phyloP scores from a whole-genome alignment of 64 coral and sea anemone species.

The Montipora efflorescens region DNA sequence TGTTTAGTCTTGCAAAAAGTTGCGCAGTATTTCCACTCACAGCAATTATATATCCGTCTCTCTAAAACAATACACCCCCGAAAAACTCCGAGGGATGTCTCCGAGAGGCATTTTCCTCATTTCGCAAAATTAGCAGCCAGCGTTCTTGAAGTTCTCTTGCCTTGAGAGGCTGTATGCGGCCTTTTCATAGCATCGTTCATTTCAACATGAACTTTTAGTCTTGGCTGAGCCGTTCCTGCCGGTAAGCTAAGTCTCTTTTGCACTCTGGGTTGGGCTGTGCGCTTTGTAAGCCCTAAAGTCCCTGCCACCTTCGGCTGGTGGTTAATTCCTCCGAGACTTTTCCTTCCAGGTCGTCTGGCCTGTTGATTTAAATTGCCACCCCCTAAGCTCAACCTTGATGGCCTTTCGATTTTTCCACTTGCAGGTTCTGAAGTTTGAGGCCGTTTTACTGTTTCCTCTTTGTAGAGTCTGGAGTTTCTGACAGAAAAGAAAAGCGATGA shows the following conservation, averaged over 20 bases:
- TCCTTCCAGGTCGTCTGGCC: not conserved
- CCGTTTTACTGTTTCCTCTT: not conserved
- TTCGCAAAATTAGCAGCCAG: slow-evolving; percentile 36
- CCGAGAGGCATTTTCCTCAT: not conserved
- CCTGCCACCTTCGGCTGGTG: slow-evolving; percentile 2
- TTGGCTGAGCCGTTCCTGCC: not conserved
- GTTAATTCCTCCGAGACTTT: slow-evolving; percentile 11
- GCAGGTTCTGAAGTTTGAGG: slow-evolving; percentile 2
- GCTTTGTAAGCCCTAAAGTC: not conserved
- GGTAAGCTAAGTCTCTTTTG: slow-evolving; percentile 39
- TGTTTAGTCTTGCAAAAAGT: not conserved
- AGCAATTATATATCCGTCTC: not conserved
- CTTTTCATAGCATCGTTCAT: not conserved
- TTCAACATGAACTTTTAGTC: not conserved
- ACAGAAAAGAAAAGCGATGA: not conserved
- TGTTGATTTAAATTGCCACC: slow-evolving; percentile 8
- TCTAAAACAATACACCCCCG: no score
- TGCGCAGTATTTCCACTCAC: not conserved
- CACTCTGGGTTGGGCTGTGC: slow-evolving; percentile 19
- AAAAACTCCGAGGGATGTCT: no score
- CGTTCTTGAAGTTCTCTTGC: slow-evolving; percentile 20
- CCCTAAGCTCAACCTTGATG: not conserved
- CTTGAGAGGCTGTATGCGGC: slow-evolving; percentile 23
- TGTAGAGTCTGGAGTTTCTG: slow-evolving; percentile 8
- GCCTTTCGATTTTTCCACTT: not conserved